phyloP scores from a whole-genome alignment of 2,113 vertebrate genomes.

The Barnardius zonarius region DNA sequence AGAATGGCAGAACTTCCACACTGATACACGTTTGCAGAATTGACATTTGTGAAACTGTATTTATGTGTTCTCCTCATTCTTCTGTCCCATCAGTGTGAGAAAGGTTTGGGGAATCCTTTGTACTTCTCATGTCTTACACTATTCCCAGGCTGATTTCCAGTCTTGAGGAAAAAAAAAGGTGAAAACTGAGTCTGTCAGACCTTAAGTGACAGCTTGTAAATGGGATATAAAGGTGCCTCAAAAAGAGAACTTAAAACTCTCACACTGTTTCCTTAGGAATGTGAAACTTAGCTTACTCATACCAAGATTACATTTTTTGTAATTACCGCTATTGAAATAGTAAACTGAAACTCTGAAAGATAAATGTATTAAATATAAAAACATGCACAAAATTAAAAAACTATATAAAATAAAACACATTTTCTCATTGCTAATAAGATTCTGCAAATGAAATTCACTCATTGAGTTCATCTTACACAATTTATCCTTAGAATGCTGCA shows the following conservation, averaged over 20 bases:
- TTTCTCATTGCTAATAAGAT: neutral
- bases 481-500: neutral
- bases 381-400: neutral
- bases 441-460: neutral
- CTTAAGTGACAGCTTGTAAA: neutral
- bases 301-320: neutral
- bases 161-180: neutral
- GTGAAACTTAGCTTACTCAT: neutral
- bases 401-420: neutral
- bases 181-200: neutral
- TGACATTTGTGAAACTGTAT: neutral
- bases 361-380: neutral
- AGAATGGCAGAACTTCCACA: neutral
- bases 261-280: neutral
- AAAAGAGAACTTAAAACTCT: neutral
- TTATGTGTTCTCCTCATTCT: neutral
- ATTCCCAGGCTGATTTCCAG: neutral
- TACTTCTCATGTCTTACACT: neutral
- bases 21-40: neutral
- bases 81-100: neutral
- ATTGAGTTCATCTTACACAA: neutral
- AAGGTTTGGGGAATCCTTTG: neutral
- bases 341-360: neutral
- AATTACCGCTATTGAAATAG: neutral
- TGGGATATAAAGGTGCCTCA: neutral